Percentiles rank a stretch among this genome's conserved stretches.
These are phyloP conservation scores for Polyodon spathula DNA, from an alignment of 2,113 vertebrate genomes.

Conservation along the genomic window DNA sequence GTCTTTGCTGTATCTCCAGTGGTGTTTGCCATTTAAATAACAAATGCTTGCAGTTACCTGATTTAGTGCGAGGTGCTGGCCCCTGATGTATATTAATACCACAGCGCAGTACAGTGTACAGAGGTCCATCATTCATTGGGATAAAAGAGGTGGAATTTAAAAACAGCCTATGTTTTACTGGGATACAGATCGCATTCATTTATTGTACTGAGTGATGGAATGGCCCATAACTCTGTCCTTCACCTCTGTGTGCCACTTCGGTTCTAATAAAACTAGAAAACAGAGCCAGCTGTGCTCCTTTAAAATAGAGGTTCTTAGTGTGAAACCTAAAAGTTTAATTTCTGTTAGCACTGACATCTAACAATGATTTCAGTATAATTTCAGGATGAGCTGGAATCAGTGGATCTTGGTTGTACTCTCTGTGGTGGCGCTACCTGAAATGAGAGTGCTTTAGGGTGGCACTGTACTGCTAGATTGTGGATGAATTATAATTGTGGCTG, in stretches of 20 bases:
- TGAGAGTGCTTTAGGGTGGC: too few relatives aligned
- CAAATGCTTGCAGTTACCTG: slow-evolving; percentile 57
- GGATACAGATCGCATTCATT: slow-evolving; percentile 71
- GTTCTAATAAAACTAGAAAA: slow-evolving; percentile 56
- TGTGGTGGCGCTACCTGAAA: too few relatives aligned
- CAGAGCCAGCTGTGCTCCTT: slow-evolving; percentile 45
- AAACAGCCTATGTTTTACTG: slow-evolving; percentile 65
- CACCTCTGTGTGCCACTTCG: slow-evolving; percentile 46
- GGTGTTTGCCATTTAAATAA: slow-evolving; percentile 70
- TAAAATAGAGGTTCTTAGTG: too few relatives aligned
- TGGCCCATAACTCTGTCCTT: slow-evolving; percentile 55
- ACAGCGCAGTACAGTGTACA: slow-evolving; percentile 48
- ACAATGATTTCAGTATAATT: too few relatives aligned
- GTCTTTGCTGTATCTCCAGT: slow-evolving; percentile 27
- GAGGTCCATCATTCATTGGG: slow-evolving; percentile 65
- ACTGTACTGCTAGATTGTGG: too few relatives aligned
- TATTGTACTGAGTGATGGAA: slow-evolving; percentile 69
- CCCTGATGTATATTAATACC: slow-evolving; percentile 70
- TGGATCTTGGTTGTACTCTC: too few relatives aligned
- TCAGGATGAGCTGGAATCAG: too few relatives aligned
- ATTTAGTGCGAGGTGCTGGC: slow-evolving; percentile 60
- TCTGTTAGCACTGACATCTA: too few relatives aligned
- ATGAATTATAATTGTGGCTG: too few relatives aligned
- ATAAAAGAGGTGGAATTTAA: slow-evolving; percentile 72
- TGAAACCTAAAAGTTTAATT: too few relatives aligned